Percentiles rank a stretch among this genome's conserved stretches.
These are phyloP conservation scores for Cardinalis cardinalis DNA, from an alignment of 2,113 vertebrate species.

Conservation along the genomic window DNA sequence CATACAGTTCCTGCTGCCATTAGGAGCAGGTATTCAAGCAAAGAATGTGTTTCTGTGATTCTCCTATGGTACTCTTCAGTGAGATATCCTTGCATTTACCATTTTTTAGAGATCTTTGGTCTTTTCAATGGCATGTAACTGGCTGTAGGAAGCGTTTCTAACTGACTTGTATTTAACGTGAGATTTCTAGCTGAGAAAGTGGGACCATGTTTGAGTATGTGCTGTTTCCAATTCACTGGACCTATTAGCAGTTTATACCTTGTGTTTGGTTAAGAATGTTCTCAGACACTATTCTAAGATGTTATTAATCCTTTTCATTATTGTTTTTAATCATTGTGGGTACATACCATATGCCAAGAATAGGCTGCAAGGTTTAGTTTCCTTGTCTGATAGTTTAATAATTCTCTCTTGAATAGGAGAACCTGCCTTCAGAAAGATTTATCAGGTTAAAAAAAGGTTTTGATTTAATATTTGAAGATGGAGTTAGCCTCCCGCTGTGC, in stretches of 20 bases:
- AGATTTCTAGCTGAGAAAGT: background rate
- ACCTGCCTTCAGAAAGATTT: constrained; percentile 69
- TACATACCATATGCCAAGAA: constrained; percentile 19
- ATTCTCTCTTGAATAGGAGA: constrained; percentile 60
- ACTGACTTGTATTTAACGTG: background rate
- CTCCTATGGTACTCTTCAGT: background rate
- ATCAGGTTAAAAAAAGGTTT: constrained; percentile 75
- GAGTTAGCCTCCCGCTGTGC: constrained; percentile 78
- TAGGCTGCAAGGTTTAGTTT: constrained; percentile 32
- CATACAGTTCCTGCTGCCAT: background rate
- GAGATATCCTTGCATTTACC: constrained; percentile 3
- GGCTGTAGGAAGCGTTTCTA: background rate
- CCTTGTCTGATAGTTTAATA: constrained; percentile 54
- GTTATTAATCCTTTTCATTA: constrained; percentile 44
- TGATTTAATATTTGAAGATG: constrained; percentile 81
- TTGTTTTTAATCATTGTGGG: constrained; percentile 53
- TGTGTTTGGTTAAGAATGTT: constrained; percentile 46
- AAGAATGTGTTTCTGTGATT: background rate
- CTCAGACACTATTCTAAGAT: constrained; percentile 11
- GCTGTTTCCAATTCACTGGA: constrained; percentile 24
- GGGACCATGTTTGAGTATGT: background rate
- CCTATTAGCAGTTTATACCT: constrained; percentile 10
- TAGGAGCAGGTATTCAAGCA: constrained; percentile 35
- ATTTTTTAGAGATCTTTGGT: constrained; percentile 28
- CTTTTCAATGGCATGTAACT: constrained; percentile 12